Conservation (phyloP, 2,888 invertebrate species). For the Scaptodrosophila latifasciaeformis region DNA sequence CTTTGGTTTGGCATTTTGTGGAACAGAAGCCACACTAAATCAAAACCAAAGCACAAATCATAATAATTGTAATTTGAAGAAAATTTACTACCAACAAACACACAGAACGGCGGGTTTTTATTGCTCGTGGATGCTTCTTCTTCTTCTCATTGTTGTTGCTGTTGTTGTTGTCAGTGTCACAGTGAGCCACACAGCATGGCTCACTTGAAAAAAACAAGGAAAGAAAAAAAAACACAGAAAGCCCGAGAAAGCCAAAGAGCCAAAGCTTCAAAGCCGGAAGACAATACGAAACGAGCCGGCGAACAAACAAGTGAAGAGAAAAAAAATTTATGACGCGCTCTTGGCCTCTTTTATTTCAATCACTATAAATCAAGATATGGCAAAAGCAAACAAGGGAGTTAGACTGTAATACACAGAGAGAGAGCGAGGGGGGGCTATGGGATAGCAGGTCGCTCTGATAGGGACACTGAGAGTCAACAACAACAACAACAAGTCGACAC, state of each 20-base stretch:
- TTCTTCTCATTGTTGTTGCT: too few relatives aligned
- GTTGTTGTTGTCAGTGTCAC: slow-evolving; percentile 41
- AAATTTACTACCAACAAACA: slow-evolving; percentile 65
- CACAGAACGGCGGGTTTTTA: slow-evolving; percentile 23
- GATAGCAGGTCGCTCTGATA: slow-evolving; percentile 10
- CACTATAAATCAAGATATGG: slow-evolving; percentile 70
- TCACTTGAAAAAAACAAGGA: slow-evolving; percentile 57
- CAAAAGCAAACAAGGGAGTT: slow-evolving; percentile 30
- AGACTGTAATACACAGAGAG: not conserved
- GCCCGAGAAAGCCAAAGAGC: slow-evolving; percentile 4
- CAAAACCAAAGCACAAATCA: slow-evolving; percentile 64
- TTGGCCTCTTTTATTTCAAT: slow-evolving; percentile 69
- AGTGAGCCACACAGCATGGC: slow-evolving; percentile 14
- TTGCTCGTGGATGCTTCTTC: slow-evolving; percentile 6
- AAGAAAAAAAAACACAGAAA: slow-evolving; percentile 22
- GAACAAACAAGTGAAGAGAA: slow-evolving; percentile 34
- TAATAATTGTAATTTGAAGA: slow-evolving; percentile 69
- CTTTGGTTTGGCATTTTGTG: slow-evolving; percentile 25
- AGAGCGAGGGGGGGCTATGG: not conserved
- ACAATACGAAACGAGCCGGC: slow-evolving; percentile 49
- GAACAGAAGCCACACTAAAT: slow-evolving; percentile 52
- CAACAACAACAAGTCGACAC: slow-evolving; percentile 16
- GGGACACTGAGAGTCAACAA: slow-evolving; percentile 24
- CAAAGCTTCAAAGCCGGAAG: slow-evolving; percentile 47
- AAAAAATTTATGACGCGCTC: slow-evolving; percentile 68